These are phyloP conservation scores for Galerucella pusilla DNA, from an alignment of 2,888 invertebrate species.

Conservation along the genomic window DNA sequence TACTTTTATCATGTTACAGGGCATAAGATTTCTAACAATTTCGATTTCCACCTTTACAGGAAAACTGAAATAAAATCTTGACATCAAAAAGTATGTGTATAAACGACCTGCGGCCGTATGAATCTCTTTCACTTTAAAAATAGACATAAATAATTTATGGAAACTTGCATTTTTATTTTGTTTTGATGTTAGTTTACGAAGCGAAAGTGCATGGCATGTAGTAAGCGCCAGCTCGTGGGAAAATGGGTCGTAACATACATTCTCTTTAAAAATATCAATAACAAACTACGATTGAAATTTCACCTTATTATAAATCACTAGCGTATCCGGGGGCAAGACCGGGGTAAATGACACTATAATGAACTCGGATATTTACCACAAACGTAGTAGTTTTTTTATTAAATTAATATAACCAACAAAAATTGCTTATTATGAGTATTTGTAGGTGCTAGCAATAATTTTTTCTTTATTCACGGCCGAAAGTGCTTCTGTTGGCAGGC, in stretches of 20 bases:
- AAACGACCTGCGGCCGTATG: background rate
- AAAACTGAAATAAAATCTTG: background rate
- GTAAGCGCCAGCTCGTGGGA: constrained; percentile 54
- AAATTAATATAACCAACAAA: background rate
- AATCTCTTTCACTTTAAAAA: constrained; percentile 35
- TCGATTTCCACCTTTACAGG: background rate
- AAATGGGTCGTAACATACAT: constrained; percentile 60
- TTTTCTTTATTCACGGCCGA: too few species aligned
- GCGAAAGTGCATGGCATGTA: constrained; percentile 51
- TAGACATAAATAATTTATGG: constrained; percentile 34
- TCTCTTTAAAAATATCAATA: constrained; percentile 51
- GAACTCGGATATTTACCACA: background rate
- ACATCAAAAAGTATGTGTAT: background rate
- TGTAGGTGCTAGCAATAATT: too few species aligned
- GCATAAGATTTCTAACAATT: too few species aligned
- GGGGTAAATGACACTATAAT: background rate
- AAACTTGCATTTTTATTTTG: constrained; percentile 37
- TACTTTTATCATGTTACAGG: too few species aligned
- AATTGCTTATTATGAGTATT: background rate
- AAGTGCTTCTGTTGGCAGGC: too few species aligned
- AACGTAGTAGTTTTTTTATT: background rate
- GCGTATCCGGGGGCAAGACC: constrained; percentile 14
- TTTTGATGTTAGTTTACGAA: constrained; percentile 40
- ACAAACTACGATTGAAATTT: constrained; percentile 42
- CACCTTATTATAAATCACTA: constrained; percentile 41